phyloP scores from a whole-genome alignment of 2,888 invertebrate genomes.

The Augochlorella aurata region DNA sequence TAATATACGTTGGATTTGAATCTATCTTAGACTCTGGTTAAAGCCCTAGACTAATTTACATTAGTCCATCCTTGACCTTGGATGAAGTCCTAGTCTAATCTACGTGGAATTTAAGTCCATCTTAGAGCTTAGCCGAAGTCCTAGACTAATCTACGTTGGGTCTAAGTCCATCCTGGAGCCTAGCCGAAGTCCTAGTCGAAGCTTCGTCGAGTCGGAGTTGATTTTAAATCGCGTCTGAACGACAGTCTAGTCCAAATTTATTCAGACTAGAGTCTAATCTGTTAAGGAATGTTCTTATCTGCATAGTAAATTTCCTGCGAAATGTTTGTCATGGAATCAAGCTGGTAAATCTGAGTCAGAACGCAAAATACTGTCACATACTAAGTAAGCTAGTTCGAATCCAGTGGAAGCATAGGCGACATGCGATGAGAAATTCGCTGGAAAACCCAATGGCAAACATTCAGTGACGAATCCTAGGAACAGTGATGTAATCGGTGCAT shows the following conservation, averaged over 20 bases:
- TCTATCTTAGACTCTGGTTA: too few relatives aligned
- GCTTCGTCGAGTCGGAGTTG: neutral
- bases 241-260: neutral
- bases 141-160: too few relatives aligned
- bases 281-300: neutral
- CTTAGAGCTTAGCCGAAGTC: too few relatives aligned
- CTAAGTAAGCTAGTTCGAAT: neutral
- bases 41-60: too few relatives aligned
- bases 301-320: neutral
- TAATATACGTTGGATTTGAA: too few relatives aligned
- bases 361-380: neutral
- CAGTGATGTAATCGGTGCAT: neutral
- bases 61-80: too few relatives aligned
- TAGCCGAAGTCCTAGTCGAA: too few relatives aligned
- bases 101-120: too few relatives aligned
- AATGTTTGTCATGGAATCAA: neutral
- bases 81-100: too few relatives aligned
- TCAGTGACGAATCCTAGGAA: neutral
- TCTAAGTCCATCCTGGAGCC: too few relatives aligned
- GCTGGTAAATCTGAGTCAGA: neutral
- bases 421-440: constrained; percentile 6
- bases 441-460: neutral
- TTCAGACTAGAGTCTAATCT: neutral
- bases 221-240: neutral
- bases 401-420: constrained; percentile 31